phyloP scores from a whole-genome alignment of 2,888 invertebrate species.

The Loripinus fragilis region DNA sequence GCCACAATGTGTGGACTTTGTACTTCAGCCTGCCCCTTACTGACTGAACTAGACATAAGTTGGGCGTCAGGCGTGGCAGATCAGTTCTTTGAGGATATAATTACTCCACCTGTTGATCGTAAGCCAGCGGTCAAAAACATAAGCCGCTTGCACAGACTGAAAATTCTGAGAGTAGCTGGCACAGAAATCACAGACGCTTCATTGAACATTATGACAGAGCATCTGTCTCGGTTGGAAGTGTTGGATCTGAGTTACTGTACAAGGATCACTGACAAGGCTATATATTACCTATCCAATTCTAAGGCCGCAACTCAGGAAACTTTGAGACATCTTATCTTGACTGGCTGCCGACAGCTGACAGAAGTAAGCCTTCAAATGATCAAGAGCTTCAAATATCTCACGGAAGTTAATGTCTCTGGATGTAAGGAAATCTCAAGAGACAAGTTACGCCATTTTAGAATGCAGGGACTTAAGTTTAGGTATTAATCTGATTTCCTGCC shows the following conservation, averaged over 20 bases:
- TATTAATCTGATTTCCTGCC: too few species aligned
- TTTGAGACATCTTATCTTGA: constrained; percentile 60
- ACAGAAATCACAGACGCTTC: constrained; percentile 96
- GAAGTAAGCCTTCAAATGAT: constrained; percentile 54
- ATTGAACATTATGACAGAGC: constrained; percentile 84
- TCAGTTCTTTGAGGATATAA: constrained; percentile 91
- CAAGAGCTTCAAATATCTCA: constrained; percentile 47
- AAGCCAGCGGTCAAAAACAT: constrained; percentile 90
- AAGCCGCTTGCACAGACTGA: constrained; percentile 90
- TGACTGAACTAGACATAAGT: constrained; percentile 90
- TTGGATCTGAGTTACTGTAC: constrained; percentile 94
- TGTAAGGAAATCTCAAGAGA: constrained; percentile 56
- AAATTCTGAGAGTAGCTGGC: constrained; percentile 91
- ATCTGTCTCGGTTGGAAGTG: constrained; percentile 86
- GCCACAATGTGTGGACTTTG: constrained; percentile 91
- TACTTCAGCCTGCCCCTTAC: constrained; percentile 91
- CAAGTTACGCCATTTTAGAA: constrained; percentile 19
- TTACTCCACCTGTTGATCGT: constrained; percentile 94
- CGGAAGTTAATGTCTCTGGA: constrained; percentile 40
- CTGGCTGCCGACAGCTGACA: constrained; percentile 66
- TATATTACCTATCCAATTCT: constrained; percentile 84
- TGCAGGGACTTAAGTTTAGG: background rate
- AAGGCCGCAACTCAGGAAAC: constrained; percentile 57
- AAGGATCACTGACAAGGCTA: constrained; percentile 94
- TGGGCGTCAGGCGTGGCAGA: constrained; percentile 94